Base-by-base conservation (phyloP, 30 jellyfish, hydroid and myxozoan species). In the Morbakka virulenta region DNA sequence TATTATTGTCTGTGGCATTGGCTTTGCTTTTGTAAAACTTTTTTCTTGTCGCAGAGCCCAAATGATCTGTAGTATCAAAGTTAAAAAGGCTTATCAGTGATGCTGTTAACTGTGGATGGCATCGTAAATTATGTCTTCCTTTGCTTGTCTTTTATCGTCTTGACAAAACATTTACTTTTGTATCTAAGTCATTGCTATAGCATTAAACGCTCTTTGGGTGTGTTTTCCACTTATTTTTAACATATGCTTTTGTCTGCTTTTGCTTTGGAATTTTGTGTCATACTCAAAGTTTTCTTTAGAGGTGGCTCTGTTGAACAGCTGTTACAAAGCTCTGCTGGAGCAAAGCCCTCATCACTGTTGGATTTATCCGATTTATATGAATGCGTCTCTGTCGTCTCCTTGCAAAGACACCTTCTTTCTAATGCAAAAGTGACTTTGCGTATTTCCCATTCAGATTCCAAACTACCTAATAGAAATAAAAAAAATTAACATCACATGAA, bases 281-380 rank as follows among this genome's bases (percentile, higher is more conserved):
- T 0, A 23, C 53, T 28, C 25, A 32, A n/a, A n/a, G 69, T 52
- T 23, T 28, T 23, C 69, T 52, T 52, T 28, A 52, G 21, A 47
- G 61, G 61, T 9, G 69, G 69, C 69, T 52, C 69, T n/a, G 31
- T 32, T 52, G 69, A n/a, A 32, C 69, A 52, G 69, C 25, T 52
- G 69, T 52, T 52, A 32, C 69, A 52, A 32, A 52, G 4, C 31
- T n/a, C 69, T 32, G 21, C 25, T 52, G 4, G 31, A 28, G 31
- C 20, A 52, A n/a, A 52, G 21, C 69, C 69, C 25, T 52, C 69
- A n/a, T 52, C 69, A n/a, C n/a, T n/a, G n/a, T n/a, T n/a, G n/a
- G n/a, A n/a, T n/a, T n/a, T n/a, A n/a, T n/a, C n/a, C n/a, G n/a
- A n/a, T n/a, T n/a, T n/a, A n/a, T n/a, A n/a, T n/a, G n/a, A n/a